Base-by-base conservation (phyloP, 2,113 vertebrate genomes). In the Haemorhous mexicanus region DNA sequence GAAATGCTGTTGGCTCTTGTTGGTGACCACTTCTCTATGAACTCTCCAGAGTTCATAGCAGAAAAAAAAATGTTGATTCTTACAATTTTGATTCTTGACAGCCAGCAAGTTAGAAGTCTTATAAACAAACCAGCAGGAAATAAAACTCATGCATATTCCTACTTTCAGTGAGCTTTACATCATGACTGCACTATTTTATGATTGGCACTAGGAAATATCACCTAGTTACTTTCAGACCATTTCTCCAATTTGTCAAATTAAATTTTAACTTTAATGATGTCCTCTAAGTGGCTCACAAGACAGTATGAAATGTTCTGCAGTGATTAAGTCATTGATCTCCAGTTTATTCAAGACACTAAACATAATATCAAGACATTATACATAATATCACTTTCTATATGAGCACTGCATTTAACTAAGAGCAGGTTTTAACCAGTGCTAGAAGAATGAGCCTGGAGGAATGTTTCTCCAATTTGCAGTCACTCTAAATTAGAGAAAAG, bases 291-390 rank as follows among this genome's bases (percentile, higher is more conserved):
- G 3, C 32, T 91, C 43, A 62, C 69, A 92, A 84, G 76, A 68
- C 52, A 85, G 6, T 69, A 33, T 86, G 46, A 92, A 75, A 89
- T 68, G 39, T 81, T 83, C 64, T 72, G 18, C 28, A 59, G 62
- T 78, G 61, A 92, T 72, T 90, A 93, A 91, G 61, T 84, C 30
- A 70, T 89, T 94, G 80, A 92, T 94, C 88, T 92, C 55, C 43
- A 77, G 55, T 92, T 93, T 93, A 77, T 88, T 85, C 50, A 68
- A 93, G 87, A 91, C 80, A 93, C 91, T 90, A 88, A 76, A 62
- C 5, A 13, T 35, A 83, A 43, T 77, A 83, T 63, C 39, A 62
- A 73, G 87, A 72, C 9, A 67, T 74, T 81, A 78, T 6, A 49
- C 27, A 32, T 59, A 80, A 16, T 93, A 63, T 22, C 17, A 17